Conservation (phyloP, 2,888 invertebrate species). For the Brachypalpus laphriformis region DNA sequence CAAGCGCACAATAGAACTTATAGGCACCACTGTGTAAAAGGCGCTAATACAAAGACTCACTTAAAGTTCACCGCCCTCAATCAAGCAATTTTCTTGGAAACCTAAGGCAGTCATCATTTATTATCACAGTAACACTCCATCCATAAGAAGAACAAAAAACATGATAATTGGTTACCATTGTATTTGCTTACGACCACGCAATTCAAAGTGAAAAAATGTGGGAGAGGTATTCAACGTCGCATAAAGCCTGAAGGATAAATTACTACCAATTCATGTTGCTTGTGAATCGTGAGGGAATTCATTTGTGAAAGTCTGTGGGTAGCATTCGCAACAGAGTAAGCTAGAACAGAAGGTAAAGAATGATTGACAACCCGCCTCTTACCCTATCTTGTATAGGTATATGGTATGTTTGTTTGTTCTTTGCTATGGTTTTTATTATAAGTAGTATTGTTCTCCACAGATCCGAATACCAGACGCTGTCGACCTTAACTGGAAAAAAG, state of each 20-base stretch:
- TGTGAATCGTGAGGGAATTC: neutral
- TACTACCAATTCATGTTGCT: slow-evolving; percentile 38
- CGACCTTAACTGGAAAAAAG: too few relatives aligned
- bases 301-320: neutral
- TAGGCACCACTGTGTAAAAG: neutral
- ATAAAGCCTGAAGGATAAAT: slow-evolving; percentile 39
- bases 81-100: slow-evolving; percentile 24
- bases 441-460: too few relatives aligned
- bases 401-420: too few relatives aligned
- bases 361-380: slow-evolving; percentile 44
- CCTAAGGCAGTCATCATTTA: neutral
- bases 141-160: slow-evolving; percentile 16
- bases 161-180: slow-evolving; percentile 35
- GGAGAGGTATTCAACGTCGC: neutral
- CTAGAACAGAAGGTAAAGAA: neutral
- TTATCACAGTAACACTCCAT: neutral
- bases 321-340: neutral
- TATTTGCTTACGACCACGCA: slow-evolving; percentile 16
- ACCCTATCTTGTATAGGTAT: neutral
- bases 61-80: slow-evolving; percentile 20
- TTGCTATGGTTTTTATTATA: too few relatives aligned
- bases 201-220: slow-evolving; percentile 10
- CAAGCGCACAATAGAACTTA: too few relatives aligned
- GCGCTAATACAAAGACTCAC: neutral
- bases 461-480: too few relatives aligned